Percentiles rank a stretch among this genome's conserved stretches.
These are phyloP conservation scores for Buathra laborator DNA, from an alignment of 2,888 invertebrate species.

Conservation along the genomic window DNA sequence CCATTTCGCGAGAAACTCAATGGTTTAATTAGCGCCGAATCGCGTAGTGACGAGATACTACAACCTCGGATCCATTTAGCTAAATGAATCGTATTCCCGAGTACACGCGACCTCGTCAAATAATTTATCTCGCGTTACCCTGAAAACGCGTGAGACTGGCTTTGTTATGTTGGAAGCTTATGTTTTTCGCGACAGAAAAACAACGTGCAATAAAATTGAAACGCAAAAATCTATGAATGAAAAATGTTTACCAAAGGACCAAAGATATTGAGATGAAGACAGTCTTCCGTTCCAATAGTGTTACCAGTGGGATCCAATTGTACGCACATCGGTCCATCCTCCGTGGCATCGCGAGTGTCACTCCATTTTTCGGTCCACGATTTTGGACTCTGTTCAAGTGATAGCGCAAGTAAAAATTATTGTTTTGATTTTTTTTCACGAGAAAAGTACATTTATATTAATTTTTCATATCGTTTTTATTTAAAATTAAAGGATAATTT, in stretches of 20 bases:
- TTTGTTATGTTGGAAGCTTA: background rate
- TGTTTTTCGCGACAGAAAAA: background rate
- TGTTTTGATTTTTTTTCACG: constrained; percentile 1
- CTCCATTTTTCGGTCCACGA: constrained; percentile 77
- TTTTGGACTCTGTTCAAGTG: constrained; percentile 70
- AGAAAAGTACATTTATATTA: background rate
- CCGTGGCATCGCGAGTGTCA: constrained; percentile 65
- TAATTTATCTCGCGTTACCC: constrained; percentile 67
- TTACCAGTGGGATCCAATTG: constrained; percentile 67
- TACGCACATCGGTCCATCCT: constrained; percentile 75
- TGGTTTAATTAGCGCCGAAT: constrained; percentile 24
- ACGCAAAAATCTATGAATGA: background rate
- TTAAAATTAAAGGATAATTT: background rate
- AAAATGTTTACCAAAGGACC: constrained; percentile 77
- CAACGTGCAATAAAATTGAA: background rate
- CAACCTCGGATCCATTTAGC: constrained; percentile 67
- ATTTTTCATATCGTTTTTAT: background rate
- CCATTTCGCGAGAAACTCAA: background rate
- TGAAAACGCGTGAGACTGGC: constrained; percentile 43
- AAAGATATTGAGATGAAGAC: constrained; percentile 81
- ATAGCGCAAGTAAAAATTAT: background rate
- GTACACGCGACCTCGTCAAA: constrained; percentile 64
- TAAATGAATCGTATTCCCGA: constrained; percentile 62
- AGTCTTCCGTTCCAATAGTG: constrained; percentile 78
- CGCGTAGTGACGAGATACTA: constrained; percentile 28